Evolutionary conservation across 2,113 vertebrate species (phyloP).

Genomic region (Amazona vittata): DNA sequence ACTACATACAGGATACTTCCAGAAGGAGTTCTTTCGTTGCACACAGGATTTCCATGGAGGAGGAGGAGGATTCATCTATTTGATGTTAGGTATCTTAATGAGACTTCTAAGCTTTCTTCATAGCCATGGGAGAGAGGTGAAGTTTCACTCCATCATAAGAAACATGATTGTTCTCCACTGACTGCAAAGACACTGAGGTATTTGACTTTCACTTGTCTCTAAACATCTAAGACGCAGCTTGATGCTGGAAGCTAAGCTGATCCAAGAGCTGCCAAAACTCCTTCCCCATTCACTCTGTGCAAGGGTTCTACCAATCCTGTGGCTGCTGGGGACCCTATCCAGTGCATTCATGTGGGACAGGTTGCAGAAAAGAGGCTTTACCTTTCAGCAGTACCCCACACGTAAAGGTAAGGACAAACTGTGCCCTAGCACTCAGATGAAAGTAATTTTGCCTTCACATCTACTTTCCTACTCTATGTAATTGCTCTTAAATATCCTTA

Average conservation of each 20-base stretch:
- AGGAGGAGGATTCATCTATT: background rate
- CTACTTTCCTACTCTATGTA: background rate
- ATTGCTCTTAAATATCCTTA: background rate
- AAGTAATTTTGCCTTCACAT: background rate
- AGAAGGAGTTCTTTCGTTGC: background rate
- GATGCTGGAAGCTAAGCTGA: background rate
- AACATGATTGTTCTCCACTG: background rate
- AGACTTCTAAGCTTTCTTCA: background rate
- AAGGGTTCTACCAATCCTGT: background rate
- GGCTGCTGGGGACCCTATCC: fast-evolving
- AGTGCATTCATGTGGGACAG: background rate
- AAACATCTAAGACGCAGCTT: background rate
- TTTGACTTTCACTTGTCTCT: background rate
- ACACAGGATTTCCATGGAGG: background rate
- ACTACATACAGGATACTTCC: background rate
- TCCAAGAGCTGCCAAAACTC: background rate
- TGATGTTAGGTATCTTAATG: background rate
- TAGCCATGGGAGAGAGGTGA: background rate
- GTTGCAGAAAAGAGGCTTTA: background rate
- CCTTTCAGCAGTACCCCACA: background rate
- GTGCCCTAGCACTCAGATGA: background rate
- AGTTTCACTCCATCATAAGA: background rate
- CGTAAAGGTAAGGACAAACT: background rate
- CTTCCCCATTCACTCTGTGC: background rate
- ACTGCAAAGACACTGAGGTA: background rate